These are phyloP conservation scores for Microtus obscurus DNA, from an alignment of 2,797 vertebrate species.

Conservation along the genomic window DNA sequence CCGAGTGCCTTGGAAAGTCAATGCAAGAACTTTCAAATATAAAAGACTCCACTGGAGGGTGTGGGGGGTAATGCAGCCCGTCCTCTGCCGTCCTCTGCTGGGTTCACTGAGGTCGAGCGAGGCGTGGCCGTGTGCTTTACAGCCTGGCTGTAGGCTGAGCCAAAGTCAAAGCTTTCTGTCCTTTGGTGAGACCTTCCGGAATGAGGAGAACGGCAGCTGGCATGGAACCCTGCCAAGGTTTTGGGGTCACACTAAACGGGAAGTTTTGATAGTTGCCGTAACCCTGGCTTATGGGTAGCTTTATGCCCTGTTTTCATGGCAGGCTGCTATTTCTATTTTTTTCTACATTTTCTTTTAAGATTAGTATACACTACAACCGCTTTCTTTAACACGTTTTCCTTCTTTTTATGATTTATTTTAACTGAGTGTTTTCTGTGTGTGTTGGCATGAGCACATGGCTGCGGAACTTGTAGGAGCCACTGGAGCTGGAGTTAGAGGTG, in stretches of 20 bases:
- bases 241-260: constrained; percentile 3
- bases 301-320: not conserved
- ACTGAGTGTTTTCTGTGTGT: not conserved
- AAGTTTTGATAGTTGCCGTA: not conserved
- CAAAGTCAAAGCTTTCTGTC: constrained; percentile 57
- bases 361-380: not conserved
- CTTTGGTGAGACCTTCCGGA: constrained; percentile 58
- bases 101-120: constrained; percentile 64
- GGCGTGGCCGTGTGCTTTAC: constrained; percentile 60
- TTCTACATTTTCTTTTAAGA: not conserved
- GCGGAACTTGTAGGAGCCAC: not conserved
- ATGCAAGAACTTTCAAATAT: constrained; percentile 69
- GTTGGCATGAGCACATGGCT: not conserved
- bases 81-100: not conserved
- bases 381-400: not conserved
- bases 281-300: not conserved
- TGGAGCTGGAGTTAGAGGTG: too few species aligned
- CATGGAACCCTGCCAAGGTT: not conserved
- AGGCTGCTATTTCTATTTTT: not conserved
- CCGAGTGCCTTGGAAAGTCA: constrained; percentile 52
- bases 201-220: constrained; percentile 8
- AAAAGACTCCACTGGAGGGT: constrained; percentile 63
- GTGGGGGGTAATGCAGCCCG: constrained; percentile 18
- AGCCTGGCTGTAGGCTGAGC: constrained; percentile 50
- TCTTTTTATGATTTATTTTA: not conserved